Conservation (phyloP, 2,888 invertebrate species). For the Macaria notata region DNA sequence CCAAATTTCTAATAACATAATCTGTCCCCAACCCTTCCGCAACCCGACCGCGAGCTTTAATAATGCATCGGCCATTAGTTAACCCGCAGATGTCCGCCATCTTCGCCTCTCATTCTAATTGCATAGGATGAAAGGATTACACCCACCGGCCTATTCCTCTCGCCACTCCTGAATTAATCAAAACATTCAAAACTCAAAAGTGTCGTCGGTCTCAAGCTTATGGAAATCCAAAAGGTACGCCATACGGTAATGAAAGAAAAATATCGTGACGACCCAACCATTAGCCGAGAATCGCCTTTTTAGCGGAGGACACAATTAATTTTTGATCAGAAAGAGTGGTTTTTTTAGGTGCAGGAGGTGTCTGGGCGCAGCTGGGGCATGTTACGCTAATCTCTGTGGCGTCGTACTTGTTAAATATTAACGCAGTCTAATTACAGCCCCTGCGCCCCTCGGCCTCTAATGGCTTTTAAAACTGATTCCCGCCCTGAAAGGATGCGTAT, state of each 20-base stretch:
- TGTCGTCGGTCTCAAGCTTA: slow-evolving; percentile 3
- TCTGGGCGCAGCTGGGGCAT: slow-evolving; percentile 67
- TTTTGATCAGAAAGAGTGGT: slow-evolving; percentile 70
- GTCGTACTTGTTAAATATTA: slow-evolving; percentile 82
- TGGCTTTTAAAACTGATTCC: slow-evolving; percentile 83
- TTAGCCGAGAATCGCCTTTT: slow-evolving; percentile 56
- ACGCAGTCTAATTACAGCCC: slow-evolving; percentile 79
- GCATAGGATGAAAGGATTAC: slow-evolving; percentile 73
- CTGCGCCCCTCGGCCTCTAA: slow-evolving; percentile 63
- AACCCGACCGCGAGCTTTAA: slow-evolving; percentile 60
- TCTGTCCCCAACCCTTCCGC: slow-evolving; percentile 72
- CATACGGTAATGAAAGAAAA: slow-evolving; percentile 47
- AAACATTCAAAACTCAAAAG: slow-evolving; percentile 36
- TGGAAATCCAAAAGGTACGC: slow-evolving; percentile 19
- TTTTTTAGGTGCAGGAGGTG: slow-evolving; percentile 75
- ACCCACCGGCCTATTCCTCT: slow-evolving; percentile 48
- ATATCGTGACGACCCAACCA: slow-evolving; percentile 53
- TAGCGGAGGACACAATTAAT: slow-evolving; percentile 64
- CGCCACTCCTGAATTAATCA: slow-evolving; percentile 49
- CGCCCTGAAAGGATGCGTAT: slow-evolving; percentile 77
- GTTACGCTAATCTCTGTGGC: slow-evolving; percentile 71
- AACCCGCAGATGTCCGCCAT: slow-evolving; percentile 73
- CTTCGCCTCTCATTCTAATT: slow-evolving; percentile 72
- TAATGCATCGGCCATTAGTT: slow-evolving; percentile 80
- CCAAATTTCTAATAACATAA: slow-evolving; percentile 69